These are phyloP conservation scores for Chromis chromis DNA, from an alignment of 2,797 vertebrate genomes.

Conservation along the genomic window DNA sequence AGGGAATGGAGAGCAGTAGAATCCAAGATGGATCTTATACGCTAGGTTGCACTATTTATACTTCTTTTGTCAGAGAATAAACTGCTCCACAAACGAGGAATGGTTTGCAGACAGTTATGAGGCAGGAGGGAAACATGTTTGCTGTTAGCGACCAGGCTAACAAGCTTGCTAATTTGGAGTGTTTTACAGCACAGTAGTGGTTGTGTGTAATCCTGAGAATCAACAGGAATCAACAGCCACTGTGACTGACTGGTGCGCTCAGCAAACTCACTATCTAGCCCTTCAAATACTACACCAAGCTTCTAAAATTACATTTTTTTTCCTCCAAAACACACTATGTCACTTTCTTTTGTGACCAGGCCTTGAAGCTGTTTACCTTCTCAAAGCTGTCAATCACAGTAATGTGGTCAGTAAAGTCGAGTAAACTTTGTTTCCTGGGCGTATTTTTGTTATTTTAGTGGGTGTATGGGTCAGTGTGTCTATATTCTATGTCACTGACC, in stretches of 20 bases:
- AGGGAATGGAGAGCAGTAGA: too few species aligned
- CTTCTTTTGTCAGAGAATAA: too few species aligned
- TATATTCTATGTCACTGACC: slow-evolving; percentile 42
- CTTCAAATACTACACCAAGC: background rate
- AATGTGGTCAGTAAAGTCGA: background rate
- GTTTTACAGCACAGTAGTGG: background rate
- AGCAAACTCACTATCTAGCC: background rate
- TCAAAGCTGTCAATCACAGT: slow-evolving; percentile 1
- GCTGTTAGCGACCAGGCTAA: background rate
- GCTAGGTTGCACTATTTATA: too few species aligned
- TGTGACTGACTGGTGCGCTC: background rate
- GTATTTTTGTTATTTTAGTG: slow-evolving; percentile 1
- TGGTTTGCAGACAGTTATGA: too few species aligned
- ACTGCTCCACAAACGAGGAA: too few species aligned
- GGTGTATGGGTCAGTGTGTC: slow-evolving; percentile 13
- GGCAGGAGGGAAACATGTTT: too few species aligned
- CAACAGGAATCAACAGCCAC: too few species aligned
- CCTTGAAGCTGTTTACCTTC: background rate
- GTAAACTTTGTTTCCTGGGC: background rate
- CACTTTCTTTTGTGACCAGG: background rate
- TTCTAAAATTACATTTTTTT: background rate
- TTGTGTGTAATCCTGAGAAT: too few species aligned
- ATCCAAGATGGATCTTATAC: too few species aligned
- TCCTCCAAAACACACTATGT: background rate
- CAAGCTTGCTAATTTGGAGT: background rate